These are phyloP conservation scores for Nemoura dubitans DNA, from an alignment of 2,888 invertebrate genomes.

Conservation along the genomic window DNA sequence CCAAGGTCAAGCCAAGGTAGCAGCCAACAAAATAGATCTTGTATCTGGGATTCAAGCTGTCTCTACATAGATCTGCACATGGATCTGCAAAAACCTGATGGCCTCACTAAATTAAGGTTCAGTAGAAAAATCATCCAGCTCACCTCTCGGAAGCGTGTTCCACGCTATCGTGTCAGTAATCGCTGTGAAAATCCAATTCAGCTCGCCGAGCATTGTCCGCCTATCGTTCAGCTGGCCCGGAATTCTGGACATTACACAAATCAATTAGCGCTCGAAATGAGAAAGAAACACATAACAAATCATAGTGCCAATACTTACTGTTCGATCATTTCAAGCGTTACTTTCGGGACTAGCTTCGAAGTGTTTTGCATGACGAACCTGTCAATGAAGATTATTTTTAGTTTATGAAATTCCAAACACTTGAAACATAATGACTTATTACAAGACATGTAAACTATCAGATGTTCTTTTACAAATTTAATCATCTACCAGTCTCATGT, in stretches of 20 bases:
- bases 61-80: too few relatives aligned
- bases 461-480: too few relatives aligned
- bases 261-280: constrained; percentile 12
- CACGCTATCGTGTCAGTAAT: constrained; percentile 99
- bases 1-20: too few relatives aligned
- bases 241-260: constrained; percentile 69
- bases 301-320: constrained; percentile 70
- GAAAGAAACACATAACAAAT: too few relatives aligned
- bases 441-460: too few relatives aligned
- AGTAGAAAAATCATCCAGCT: too few relatives aligned
- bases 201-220: constrained; percentile 96
- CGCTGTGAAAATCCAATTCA: constrained; percentile 99
- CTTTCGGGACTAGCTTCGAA: constrained; percentile 80
- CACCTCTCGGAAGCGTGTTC: constrained; percentile 91
- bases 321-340: constrained; percentile 87
- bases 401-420: constrained; percentile 30
- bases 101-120: too few relatives aligned
- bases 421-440: too few relatives aligned
- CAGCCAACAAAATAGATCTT: too few relatives aligned
- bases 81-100: too few relatives aligned
- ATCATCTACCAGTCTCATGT: too few relatives aligned
- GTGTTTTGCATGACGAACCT: constrained; percentile 87
- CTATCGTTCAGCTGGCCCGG: constrained; percentile 95
- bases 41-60: too few relatives aligned
- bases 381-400: constrained; percentile 44